A percentile compares a stretch with the other conserved stretches of the same genome.
These are phyloP conservation scores for Athalia cordata DNA, from an alignment of 2,888 invertebrate species.

Conservation along the genomic window DNA sequence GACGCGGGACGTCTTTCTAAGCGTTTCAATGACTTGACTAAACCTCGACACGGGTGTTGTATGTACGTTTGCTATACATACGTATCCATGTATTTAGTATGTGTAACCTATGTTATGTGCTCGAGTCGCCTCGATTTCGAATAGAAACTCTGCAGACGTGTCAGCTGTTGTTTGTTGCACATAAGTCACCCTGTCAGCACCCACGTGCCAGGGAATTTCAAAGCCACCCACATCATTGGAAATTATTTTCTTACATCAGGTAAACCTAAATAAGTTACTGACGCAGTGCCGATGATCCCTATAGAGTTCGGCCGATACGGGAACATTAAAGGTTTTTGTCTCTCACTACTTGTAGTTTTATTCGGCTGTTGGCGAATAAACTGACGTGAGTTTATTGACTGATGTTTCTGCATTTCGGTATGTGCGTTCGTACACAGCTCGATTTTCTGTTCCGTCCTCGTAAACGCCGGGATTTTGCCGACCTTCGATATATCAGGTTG, in stretches of 20 bases:
- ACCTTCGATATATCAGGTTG: constrained; percentile 36
- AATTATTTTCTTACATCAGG: background rate
- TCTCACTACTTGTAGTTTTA: too few relatives aligned
- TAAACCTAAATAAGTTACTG: background rate
- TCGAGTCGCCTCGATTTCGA: background rate
- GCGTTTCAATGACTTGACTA: constrained; percentile 37
- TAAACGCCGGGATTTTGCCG: too few relatives aligned
- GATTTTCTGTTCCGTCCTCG: too few relatives aligned
- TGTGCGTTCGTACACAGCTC: too few relatives aligned
- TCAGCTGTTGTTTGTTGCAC: constrained; percentile 66
- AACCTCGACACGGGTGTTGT: background rate
- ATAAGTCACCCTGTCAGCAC: constrained; percentile 64
- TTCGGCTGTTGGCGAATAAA: too few relatives aligned
- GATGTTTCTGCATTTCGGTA: too few relatives aligned
- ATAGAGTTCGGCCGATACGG: too few relatives aligned
- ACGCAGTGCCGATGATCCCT: too few relatives aligned
- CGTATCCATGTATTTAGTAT: background rate
- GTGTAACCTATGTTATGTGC: background rate
- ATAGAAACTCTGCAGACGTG: constrained; percentile 48
- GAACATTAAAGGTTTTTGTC: too few relatives aligned
- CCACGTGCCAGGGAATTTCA: constrained; percentile 21
- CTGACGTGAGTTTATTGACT: too few relatives aligned
- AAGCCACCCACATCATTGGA: constrained; percentile 27
- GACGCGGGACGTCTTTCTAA: constrained; percentile 10
- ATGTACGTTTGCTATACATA: background rate